Evolutionary conservation across 2,888 invertebrate genomes (phyloP).

Genomic region (Stegophylla sp.): DNA sequence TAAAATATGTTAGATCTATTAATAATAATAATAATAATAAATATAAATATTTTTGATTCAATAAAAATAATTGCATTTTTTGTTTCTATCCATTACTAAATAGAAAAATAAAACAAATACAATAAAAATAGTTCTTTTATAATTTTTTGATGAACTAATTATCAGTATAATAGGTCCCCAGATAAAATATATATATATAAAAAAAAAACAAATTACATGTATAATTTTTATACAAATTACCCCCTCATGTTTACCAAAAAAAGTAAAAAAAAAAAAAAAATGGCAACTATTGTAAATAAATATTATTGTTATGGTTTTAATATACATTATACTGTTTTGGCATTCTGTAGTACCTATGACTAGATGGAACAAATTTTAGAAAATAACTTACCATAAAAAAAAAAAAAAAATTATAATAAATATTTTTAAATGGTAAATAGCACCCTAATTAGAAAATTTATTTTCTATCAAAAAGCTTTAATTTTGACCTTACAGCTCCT

Average conservation of each 20-base stretch:
- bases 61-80: constrained; percentile 8
- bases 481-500: constrained; percentile 84
- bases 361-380: constrained; percentile 52
- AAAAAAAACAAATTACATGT: constrained; percentile 19
- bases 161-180: constrained; percentile 46
- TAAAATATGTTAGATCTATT: constrained; percentile 18
- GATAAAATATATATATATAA: constrained; percentile 43
- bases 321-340: constrained; percentile 58
- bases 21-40: constrained; percentile 5
- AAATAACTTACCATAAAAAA: constrained; percentile 41
- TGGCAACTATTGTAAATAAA: constrained; percentile 57
- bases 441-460: constrained; percentile 62
- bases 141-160: constrained; percentile 48
- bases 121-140: constrained; percentile 57
- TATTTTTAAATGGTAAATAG: constrained; percentile 50
- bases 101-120: constrained; percentile 48
- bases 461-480: constrained; percentile 83
- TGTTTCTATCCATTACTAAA: neutral
- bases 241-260: constrained; percentile 29
- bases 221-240: constrained; percentile 44
- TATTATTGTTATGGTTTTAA: constrained; percentile 48
- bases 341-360: constrained; percentile 57
- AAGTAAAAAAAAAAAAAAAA: constrained; percentile 29
- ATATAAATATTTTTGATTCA: constrained; percentile 1
- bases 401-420: constrained; percentile 31